Percentiles rank a stretch among this genome's conserved stretches.
These are phyloP conservation scores for Steromphala cineraria DNA, from an alignment of 2,888 invertebrate genomes.

Conservation along the genomic window DNA sequence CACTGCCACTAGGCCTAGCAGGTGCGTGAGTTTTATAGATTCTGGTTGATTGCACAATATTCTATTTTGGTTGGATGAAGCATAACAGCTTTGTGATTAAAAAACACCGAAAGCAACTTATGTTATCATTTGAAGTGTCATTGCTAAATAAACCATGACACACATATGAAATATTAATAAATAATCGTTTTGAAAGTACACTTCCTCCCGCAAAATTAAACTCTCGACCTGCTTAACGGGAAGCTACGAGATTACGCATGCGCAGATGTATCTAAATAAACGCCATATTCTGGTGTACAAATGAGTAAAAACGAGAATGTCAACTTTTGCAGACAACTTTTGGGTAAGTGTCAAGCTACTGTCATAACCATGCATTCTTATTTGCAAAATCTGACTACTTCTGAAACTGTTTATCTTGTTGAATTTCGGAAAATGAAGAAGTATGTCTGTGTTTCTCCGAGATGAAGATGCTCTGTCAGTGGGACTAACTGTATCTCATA, in stretches of 20 bases:
- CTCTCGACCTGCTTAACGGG: background rate
- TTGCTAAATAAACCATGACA: too few species aligned
- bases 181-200: background rate
- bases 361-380: background rate
- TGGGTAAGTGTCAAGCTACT: conserved; percentile 57
- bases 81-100: too few species aligned
- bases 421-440: background rate
- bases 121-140: too few species aligned
- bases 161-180: background rate
- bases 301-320: conserved; percentile 49
- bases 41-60: too few species aligned
- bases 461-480: conserved; percentile 11
- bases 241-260: conserved; percentile 47
- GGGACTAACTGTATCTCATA: too few species aligned
- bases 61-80: too few species aligned
- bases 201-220: background rate
- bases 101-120: too few species aligned
- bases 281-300: conserved; percentile 64
- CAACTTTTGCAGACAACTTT: conserved; percentile 70
- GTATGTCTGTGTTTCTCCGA: background rate
- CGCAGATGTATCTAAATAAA: conserved; percentile 63
- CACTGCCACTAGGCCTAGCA: too few species aligned
- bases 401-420: background rate
- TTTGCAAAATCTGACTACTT: background rate
- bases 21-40: too few species aligned